Conservation (phyloP, 2,888 invertebrate genomes). For the Steinernema scapterisci region DNA sequence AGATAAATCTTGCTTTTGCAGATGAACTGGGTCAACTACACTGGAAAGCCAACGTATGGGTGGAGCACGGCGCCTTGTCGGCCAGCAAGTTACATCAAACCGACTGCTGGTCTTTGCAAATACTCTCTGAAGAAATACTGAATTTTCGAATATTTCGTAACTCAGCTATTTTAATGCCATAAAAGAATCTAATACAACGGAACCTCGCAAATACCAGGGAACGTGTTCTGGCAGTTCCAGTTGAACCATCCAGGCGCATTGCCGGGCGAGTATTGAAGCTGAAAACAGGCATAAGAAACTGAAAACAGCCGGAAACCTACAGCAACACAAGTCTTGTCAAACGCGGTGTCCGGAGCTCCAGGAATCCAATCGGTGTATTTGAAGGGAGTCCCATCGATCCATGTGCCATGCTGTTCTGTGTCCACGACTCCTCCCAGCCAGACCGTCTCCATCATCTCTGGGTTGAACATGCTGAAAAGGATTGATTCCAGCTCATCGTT, state of each 20-base stretch:
- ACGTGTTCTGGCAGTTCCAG: not conserved
- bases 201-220: not conserved
- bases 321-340: not conserved
- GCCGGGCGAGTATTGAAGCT: not conserved
- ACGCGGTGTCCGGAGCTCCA: not conserved
- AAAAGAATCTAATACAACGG: not conserved
- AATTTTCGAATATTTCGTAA: too few species aligned
- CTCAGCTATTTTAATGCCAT: too few species aligned
- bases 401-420: not conserved
- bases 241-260: not conserved
- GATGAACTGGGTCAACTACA: too few species aligned
- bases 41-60: too few species aligned
- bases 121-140: too few species aligned
- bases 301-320: not conserved
- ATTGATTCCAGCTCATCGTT: not conserved
- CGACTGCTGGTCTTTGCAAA: too few species aligned
- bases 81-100: too few species aligned
- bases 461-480: not conserved
- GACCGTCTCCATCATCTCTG: not conserved
- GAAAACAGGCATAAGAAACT: not conserved
- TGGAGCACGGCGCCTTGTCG: too few species aligned
- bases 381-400: not conserved
- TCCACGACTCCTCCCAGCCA: not conserved
- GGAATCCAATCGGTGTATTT: not conserved
- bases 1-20: too few species aligned